Conservation (phyloP, 2,113 vertebrate species). For the Ranitomeya imitator region DNA sequence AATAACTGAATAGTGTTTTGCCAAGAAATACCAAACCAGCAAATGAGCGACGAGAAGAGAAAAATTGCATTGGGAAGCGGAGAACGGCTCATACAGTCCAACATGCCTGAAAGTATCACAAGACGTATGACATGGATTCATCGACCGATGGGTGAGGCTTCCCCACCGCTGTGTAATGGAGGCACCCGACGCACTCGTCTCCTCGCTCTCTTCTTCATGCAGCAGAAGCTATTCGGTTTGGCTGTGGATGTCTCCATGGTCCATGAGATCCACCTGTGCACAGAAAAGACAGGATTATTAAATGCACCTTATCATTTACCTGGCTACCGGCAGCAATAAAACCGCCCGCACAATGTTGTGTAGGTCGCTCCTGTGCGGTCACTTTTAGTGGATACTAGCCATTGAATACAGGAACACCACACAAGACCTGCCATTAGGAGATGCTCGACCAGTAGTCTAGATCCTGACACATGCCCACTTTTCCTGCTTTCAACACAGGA, state of each 20-base stretch:
- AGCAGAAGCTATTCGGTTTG: constrained; percentile 8
- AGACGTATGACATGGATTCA: not conserved
- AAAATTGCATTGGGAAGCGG: constrained; percentile 65
- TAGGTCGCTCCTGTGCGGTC: too few relatives aligned
- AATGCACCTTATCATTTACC: not conserved
- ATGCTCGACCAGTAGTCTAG: too few relatives aligned
- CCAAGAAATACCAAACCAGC: constrained; percentile 60
- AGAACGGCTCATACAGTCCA: constrained; percentile 49
- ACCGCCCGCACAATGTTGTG: too few relatives aligned
- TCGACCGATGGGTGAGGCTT: not conserved
- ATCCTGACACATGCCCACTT: too few relatives aligned
- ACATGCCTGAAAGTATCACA: constrained; percentile 12
- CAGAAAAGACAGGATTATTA: not conserved
- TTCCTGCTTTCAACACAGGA: too few relatives aligned
- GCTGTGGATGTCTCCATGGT: not conserved
- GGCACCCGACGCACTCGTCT: not conserved
- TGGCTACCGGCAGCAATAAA: not conserved
- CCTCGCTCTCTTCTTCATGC: constrained; percentile 13
- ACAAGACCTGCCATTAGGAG: too few relatives aligned
- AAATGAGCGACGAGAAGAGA: constrained; percentile 47
- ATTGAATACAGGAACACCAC: too few relatives aligned
- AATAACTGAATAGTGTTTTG: constrained; percentile 46
- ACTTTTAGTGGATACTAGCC: too few relatives aligned
- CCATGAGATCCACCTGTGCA: not conserved
- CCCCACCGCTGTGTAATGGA: not conserved